Base-by-base conservation (phyloP, 1,140 invertebrate species). In the Diuraphis noxia region DNA sequence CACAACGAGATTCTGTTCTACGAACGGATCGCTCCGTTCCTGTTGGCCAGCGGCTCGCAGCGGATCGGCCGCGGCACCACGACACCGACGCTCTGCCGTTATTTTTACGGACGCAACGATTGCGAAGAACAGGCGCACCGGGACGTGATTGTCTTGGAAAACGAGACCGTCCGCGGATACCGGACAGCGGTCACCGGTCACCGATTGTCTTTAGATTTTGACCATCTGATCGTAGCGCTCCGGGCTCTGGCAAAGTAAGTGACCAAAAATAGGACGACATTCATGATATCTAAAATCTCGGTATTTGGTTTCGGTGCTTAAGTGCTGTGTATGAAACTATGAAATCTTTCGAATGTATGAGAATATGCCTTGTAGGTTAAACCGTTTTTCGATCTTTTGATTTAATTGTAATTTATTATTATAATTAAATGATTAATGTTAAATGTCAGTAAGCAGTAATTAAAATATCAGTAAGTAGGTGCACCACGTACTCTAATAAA, bases 1-100 rank as follows among this genome's bases (percentile, higher is more conserved):
- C 13, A 43, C 52, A 92, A 92, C 52, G 92, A 92, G 81, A 82
- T 30, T 0, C 49, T 84, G 34, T 92, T 92, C 40, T 92, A 92
- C 88, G 81, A 88, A 7, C 41, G 41, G 36, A 88, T 92, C 6
- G 34, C 63, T 21, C 87, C 92, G 13, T 87, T 87, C 36, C 23
- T 84, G 38, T 43, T 23, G 19, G 25, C 36, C 41, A 13, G 23
- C 9, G n/a, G 34, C 6, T 23, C 77, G 30, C 10, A 5, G 30
- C 13, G 72, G 5, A 6, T 23, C 77, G 77, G 19, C 7, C 1
- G 3, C 19, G 6, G 2, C n/a, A 30, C 19, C 30, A 25, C 10
- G 21, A 30, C 7, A 23, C 46, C 52, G 10, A 6, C 0, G 25
- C 13, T 81, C 5, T 41, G 46, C 21, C 85, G 85, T 19, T 87